Evolutionary conservation across 1,140 invertebrate genomes (phyloP), one percentile per base, ranked within the genome.

Genomic region (Drosophila chauvacae): DNA sequence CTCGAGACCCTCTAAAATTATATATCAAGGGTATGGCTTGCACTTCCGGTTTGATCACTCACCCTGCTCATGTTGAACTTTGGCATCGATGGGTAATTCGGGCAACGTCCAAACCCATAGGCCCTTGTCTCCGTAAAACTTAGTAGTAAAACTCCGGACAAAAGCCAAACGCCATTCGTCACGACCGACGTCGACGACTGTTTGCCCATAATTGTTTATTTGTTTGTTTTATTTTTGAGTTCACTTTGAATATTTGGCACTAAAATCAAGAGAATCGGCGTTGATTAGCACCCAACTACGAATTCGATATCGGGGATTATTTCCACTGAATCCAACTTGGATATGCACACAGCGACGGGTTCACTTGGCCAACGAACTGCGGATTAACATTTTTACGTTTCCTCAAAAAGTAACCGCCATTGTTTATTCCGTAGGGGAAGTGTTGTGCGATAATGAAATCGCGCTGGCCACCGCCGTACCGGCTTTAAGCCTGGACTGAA

Each of bases 21-120:
- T 14, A 28, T 20, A 16, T 13, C 1, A 7, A 18, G 5, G 13
- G 14, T 18, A n/a, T n/a, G 16, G 14, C 16, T 10, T 20, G 5
- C 51, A 39, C 48, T 62, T 63, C 60, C 48, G 60, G 33, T 11
- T 63, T 6, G 4, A 41, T 45, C 16, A 93, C 93, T 94, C 90
- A 95, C 95, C 90, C 91, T 93, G 59, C 92, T 93, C 69, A 95
- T 93, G 79, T 95, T 94, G 77, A 95, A 95, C 91, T 95, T 93
- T 30, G 94, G 93, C 83, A 95, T 93, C 73, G 94, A 93, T 68
- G 93, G 93, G 81, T 94, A 94, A 59, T 94, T 93, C 11, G 95
- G 95, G 91, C 95, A 95, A 83, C 93, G 93, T 64, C 95, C 95
- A 41, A 95, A 93, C 39, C 94, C 94, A 66, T 91, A 90, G 37